Evolutionary conservation across 2,888 invertebrate species (phyloP).

Genomic region (Drosophila phalerata): DNA sequence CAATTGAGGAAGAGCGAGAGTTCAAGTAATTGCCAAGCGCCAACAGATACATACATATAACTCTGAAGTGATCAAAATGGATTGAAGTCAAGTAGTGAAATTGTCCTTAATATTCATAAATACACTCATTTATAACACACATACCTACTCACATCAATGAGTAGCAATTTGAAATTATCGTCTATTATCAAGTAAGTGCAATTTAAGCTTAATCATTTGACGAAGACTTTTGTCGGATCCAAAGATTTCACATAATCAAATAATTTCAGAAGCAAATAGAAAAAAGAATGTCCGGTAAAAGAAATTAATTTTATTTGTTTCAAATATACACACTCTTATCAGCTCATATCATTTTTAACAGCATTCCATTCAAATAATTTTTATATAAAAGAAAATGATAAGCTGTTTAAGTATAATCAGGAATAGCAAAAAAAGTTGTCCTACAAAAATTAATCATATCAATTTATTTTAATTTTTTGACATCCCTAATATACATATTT

Average conservation of each 20-base stretch:
- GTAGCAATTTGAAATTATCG: conserved; percentile 6
- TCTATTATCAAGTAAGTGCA: conserved; percentile 6
- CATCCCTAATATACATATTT: no score
- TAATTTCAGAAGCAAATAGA: neutral
- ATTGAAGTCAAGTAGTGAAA: conserved; percentile 73
- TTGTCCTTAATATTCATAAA: conserved; percentile 70
- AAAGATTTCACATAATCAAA: neutral
- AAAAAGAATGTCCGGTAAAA: no score
- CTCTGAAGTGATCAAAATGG: conserved; percentile 31
- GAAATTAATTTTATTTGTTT: no score
- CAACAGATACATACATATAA: conserved; percentile 24
- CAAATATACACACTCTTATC: no score
- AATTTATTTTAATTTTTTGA: no score
- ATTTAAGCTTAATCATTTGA: neutral
- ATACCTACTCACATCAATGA: neutral
- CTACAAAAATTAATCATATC: no score
- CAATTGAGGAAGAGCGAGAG: conserved; percentile 73
- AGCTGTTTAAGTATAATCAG: no score
- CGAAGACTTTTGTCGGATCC: neutral
- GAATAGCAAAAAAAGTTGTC: no score
- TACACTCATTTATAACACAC: conserved; percentile 14
- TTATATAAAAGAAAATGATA: no score
- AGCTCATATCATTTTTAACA: no score
- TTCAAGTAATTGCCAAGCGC: conserved; percentile 64
- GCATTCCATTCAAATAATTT: no score